A percentile compares a stretch with the other conserved stretches of the same genome.
Evolutionary conservation across 2,113 vertebrate genomes (phyloP).

Genomic region (Psammodynastes pulverulentus): DNA sequence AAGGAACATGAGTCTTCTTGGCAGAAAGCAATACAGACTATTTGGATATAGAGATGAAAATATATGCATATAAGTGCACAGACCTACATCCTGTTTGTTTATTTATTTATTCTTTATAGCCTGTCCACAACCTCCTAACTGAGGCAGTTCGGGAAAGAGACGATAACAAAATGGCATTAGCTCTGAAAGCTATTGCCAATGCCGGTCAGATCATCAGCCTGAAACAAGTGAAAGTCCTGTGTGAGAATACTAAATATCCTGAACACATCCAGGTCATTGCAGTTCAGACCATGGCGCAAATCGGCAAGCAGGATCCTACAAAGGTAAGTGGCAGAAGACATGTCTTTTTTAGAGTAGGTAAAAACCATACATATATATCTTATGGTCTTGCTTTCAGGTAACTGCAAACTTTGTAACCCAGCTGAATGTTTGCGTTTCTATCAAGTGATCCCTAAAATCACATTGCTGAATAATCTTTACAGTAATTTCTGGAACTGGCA

Average conservation of each 20-base stretch:
- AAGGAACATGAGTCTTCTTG: not conserved
- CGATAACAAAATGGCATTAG: conserved; percentile 72
- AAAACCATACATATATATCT: not conserved
- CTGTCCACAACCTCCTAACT: conserved; percentile 74
- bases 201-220: conserved; percentile 77
- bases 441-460: not conserved
- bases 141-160: conserved; percentile 66
- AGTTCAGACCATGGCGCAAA: conserved; percentile 78
- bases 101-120: conserved; percentile 63
- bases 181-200: conserved; percentile 83
- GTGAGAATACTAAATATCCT: conserved; percentile 64
- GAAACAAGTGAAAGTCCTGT: conserved; percentile 81
- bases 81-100: not conserved
- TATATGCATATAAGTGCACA: not conserved
- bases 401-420: not conserved
- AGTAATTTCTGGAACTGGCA: not conserved
- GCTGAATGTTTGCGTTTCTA: not conserved
- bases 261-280: conserved; percentile 70
- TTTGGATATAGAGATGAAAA: not conserved
- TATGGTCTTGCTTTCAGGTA: not conserved
- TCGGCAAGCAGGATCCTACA: conserved; percentile 72
- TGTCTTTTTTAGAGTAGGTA: not conserved
- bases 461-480: not conserved
- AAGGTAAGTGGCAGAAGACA: conserved; percentile 62
- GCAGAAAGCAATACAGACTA: not conserved